Evolutionary conservation across 2,113 vertebrate genomes (phyloP).

Genomic region (Lamprotornis superbus): DNA sequence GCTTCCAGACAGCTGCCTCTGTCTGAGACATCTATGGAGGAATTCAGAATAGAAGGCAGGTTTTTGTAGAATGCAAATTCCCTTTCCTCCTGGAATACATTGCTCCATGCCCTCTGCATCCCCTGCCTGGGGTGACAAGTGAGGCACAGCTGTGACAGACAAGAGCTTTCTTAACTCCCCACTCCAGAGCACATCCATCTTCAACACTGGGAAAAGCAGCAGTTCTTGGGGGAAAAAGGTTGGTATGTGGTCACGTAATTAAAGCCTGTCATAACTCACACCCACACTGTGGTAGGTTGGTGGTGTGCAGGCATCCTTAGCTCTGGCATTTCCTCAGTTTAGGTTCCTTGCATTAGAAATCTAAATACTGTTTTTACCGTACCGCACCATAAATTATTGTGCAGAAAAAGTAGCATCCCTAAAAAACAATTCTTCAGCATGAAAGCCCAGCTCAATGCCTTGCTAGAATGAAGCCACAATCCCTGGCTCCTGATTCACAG

Average conservation of each 20-base stretch:
- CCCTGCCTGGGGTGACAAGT: accelerated
- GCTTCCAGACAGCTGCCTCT: background rate
- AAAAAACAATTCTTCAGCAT: background rate
- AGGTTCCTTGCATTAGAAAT: background rate
- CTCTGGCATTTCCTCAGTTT: background rate
- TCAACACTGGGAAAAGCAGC: background rate
- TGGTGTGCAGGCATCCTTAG: background rate
- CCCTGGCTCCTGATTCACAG: background rate
- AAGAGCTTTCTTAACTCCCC: background rate
- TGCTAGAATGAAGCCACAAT: background rate
- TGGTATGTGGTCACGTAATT: conserved; percentile 33
- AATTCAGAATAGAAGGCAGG: background rate
- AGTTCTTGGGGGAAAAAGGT: background rate
- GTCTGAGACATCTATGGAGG: background rate
- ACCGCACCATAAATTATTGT: accelerated
- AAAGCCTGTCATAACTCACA: conserved; percentile 28
- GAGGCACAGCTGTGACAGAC: background rate
- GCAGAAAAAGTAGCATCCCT: background rate
- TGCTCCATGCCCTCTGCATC: background rate
- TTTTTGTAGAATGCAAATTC: background rate
- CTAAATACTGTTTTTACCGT: background rate
- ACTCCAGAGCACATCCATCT: background rate
- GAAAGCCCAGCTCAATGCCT: background rate
- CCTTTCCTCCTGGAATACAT: background rate
- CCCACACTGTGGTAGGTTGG: conserved; percentile 4